Percentiles rank a stretch among this genome's conserved stretches.
These are phyloP conservation scores for Unio pictorum DNA, from an alignment of 2,888 invertebrate genomes.

Conservation along the genomic window DNA sequence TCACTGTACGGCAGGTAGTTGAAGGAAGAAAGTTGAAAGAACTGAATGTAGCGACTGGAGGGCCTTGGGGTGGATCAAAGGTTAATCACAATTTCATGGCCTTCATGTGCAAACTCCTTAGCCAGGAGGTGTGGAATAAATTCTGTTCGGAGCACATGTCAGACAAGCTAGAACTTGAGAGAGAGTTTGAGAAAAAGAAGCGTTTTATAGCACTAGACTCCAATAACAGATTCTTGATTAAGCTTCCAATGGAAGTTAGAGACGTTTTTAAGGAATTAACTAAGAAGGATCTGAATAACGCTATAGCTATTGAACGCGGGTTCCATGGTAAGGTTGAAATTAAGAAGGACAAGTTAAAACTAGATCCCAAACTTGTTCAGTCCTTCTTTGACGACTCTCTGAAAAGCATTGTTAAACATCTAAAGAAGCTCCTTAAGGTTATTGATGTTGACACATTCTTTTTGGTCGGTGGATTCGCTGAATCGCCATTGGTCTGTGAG, in stretches of 20 bases:
- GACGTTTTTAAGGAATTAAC: conserved; percentile 9
- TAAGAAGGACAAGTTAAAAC: conserved; percentile 1
- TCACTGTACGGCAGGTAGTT: conserved; percentile 5
- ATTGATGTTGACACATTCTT: conserved; percentile 2
- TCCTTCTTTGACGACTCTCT: conserved; percentile 8
- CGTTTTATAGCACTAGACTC: neutral
- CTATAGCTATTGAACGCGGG: conserved; percentile 7
- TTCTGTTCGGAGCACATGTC: conserved; percentile 2
- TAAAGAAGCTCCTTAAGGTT: conserved; percentile 1
- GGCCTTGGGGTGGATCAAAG: conserved; percentile 11
- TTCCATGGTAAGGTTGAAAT: conserved; percentile 13
- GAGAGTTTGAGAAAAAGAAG: conserved; percentile 14
- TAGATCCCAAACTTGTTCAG: conserved; percentile 8
- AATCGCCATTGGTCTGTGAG: conserved; percentile 4
- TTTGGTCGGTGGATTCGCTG: conserved; percentile 22
- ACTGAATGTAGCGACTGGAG: conserved; percentile 8
- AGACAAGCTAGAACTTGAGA: conserved; percentile 11
- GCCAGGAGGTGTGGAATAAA: conserved; percentile 5
- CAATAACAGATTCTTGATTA: conserved; percentile 4
- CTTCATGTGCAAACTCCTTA: conserved; percentile 5
- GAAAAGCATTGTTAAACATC: conserved; percentile 6
- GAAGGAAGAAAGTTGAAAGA: conserved; percentile 9
- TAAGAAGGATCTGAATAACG: conserved; percentile 9
- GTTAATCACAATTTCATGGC: conserved; percentile 8
- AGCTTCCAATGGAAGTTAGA: conserved; percentile 2